Evolutionary conservation across 2,888 invertebrate species (phyloP), one percentile per base, ranked within the genome.

Genomic region (Eupithecia tripunctaria): DNA sequence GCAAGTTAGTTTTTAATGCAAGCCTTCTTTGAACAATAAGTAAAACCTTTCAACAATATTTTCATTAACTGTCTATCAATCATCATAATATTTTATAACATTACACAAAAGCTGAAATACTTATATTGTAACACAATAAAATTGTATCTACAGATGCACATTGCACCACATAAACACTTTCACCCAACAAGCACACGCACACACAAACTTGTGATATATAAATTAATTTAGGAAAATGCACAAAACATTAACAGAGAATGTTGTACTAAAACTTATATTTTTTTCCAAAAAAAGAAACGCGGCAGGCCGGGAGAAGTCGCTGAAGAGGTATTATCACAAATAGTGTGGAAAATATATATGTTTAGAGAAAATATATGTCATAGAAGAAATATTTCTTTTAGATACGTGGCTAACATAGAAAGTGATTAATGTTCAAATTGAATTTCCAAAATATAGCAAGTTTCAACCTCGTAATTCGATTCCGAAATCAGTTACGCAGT

Each of bases 241-340:
- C 91, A 86, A 80, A 56, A 77, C 66, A 85, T 88, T 92, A 92
- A 93, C 92, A 91, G 89, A 88, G 92, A 92, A 92, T 93, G 92
- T 88, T 82, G 88, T 89, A 92, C 94, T 92, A 93, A 92, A 91
- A 88, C 86, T 91, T 88, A 90, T 82, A 78, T 81, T 91, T 94
- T 93, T 94, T 95, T 95, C 95, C 94, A 94, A 95, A 94, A 95
- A 94, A 95, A 96, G 95, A 95, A 96, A 95, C 95, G 95, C 93
- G 95, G 95, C 94, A 97, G 97, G 91, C 97, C 97, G 90, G 97
- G 97, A 93, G 97, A 96, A 96, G 95, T 97, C 95, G 88, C 96
- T 95, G 97, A 97, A 94, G 97, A 96, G 96, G 94, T 93, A 94
- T 88, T 69, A 69, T 70, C 71, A 90, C 83, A 86, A 85, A 78